Evolutionary conservation across 2,113 vertebrate genomes (phyloP), one percentile per base, ranked within the genome.

Genomic region (Tamias sibiricus): DNA sequence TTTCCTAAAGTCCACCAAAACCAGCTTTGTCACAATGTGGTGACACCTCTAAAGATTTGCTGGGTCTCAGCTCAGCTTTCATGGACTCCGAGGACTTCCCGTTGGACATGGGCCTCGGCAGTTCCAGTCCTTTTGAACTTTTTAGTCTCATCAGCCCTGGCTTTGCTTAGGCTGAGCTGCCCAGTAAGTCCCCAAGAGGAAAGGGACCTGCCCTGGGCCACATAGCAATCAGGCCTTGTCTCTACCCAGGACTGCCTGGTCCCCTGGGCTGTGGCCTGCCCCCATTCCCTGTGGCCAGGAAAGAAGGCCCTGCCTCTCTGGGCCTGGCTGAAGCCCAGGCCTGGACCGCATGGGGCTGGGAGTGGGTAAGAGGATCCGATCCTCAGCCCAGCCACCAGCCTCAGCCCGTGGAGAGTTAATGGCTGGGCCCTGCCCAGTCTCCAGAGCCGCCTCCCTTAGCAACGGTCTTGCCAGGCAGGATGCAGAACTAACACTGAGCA

Each of bases 361-460:
- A 42, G 12, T 13, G 49, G 32, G 28, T 4, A n/a, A 52, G 22
- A 2, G 0, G 20, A 30, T 35, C 13, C n/a, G n/a, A n/a, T n/a
- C 52, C 32, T 44, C 32, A 7, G 79, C 32, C 12, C n/a, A 20
- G 49, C 20, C 32, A 30, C 8, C 2, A 0, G 26, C 4, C 4
- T 24, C 3, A 2, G 95, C 49, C 49, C 22, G 1, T 49, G 26
- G 19, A 79, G 81, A 66, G 90, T 95, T 96, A 30, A 96, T 77
- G 85, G 76, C 40, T 0, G 28, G 90, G 95, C 81, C 74, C 95
- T 95, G 81, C 97, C 97, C 95, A 16, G 82, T 66, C 93, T 82
- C 97, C 69, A 62, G 95, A 37, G 96, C 30, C 42, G 42, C 47
- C 0, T 74, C 79, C 77, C 96, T 59, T 96, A 94, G 97, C 97